Conservation (phyloP, 2,888 invertebrate genomes). For the Caenorhabditis japonica region DNA sequence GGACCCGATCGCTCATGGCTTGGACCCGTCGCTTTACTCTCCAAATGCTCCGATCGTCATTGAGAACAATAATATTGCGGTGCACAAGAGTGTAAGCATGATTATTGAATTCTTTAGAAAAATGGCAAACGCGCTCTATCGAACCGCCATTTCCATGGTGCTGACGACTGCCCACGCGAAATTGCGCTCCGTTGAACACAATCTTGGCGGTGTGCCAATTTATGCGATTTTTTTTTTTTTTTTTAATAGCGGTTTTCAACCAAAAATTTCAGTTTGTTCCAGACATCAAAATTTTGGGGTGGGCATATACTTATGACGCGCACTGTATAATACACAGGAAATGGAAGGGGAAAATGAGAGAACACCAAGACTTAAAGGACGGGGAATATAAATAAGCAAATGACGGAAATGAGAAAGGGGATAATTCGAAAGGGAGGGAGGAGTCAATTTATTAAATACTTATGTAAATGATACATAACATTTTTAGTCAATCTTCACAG, state of each 20-base stretch:
- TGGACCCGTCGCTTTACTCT: conserved; percentile 72
- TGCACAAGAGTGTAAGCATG: conserved; percentile 32
- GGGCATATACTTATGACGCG: too few relatives aligned
- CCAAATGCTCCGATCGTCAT: conserved; percentile 51
- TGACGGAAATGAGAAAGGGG: conserved; percentile 13
- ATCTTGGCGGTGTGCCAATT: too few relatives aligned
- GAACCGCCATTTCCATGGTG: too few relatives aligned
- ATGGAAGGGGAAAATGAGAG: conserved; percentile 3
- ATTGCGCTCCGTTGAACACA: too few relatives aligned
- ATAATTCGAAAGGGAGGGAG: too few relatives aligned
- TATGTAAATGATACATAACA: neutral
- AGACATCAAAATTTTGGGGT: too few relatives aligned
- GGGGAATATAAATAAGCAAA: conserved; percentile 10
- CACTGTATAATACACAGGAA: conserved; percentile 48
- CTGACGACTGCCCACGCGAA: too few relatives aligned
- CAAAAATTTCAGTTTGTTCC: too few relatives aligned
- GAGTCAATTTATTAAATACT: conserved; percentile 5
- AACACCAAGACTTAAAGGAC: conserved; percentile 34
- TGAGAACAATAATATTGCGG: conserved; percentile 43
- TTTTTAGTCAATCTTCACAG: conserved; percentile 84
- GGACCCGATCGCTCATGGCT: conserved; percentile 69
- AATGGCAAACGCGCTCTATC: too few relatives aligned
- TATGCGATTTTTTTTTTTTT: too few relatives aligned
- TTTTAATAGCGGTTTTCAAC: too few relatives aligned
- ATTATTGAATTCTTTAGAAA: too few relatives aligned